Base-by-base conservation (phyloP, 2,888 invertebrate genomes). In the Hydrotaea cyrtoneurina region DNA sequence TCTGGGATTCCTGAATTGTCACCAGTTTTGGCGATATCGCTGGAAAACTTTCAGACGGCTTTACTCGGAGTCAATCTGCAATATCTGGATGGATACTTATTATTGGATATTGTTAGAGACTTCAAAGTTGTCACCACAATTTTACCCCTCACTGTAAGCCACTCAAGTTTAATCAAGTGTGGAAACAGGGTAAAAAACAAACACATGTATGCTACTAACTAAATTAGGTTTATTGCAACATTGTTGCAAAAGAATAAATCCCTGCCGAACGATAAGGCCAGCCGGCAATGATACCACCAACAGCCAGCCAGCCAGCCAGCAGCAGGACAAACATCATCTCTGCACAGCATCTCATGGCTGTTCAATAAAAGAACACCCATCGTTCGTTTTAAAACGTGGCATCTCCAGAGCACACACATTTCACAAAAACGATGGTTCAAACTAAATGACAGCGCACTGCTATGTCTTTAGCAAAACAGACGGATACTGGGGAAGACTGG, bases 191-290 rank as follows among this genome's bases (percentile, higher is more conserved):
- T 7, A 31, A 66, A 55, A 39, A 26, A 2, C 13, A 55, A 19
- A 71, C 17, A 21, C 46, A 21, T 75, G 69, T 78, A 62, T 77
- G 64, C 77, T 78, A 76, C 72, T 36, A 81, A 73, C 39, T 57
- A 71, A 62, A 82, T 75, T 75, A 78, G 62, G 62, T 64, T 71
- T 39, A 31, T 5, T 62, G 71, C 71, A 73, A 82, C 85, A 85
- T 80, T 85, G 85, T 85, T 85, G 85, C 85, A 77, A 78, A 66
- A 2, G 31, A 66, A 13, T 71, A 75, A 79, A 75, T 80, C 43
- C n/a, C 15, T 23, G 5, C 4, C 71, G 13, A 59, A 17, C 59
- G 66, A 66, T 66, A 66, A 55, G 21, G 11, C 55, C 55, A 55
- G 17, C 21, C 55, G 17, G 17, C 55, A 11, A 4, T 55, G 55